Evolutionary conservation across 2,113 vertebrate species (phyloP), one percentile per base, ranked within the genome.

Genomic region (Anseranas semipalmata): DNA sequence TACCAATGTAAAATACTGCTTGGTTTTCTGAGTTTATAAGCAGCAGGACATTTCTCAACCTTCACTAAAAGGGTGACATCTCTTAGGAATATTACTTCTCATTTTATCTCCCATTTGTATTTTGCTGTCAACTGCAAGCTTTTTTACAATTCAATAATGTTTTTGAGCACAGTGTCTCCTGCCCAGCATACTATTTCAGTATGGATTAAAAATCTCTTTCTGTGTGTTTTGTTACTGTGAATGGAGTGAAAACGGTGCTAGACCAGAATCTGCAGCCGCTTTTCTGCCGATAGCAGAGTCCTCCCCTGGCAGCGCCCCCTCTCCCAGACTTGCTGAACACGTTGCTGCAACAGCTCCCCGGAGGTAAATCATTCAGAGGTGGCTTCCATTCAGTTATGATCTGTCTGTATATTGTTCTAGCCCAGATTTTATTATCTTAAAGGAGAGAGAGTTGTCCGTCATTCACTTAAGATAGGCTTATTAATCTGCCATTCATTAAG

Each of bases 281-380:
- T 52, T 33, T 70, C 72, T 84, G 17, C 66, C 7, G 0, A 15
- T 43, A 92, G 76, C 70, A 75, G 90, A 80, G 46, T 67, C 84
- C 28, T 86, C 17, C 39, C 62, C 60, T 43, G 63, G 48, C 81
- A 86, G 58, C n/a, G 28, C 84, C 53, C 35, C 52, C 19, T 70
- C 67, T 91, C 68, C 76, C 32, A 91, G 68, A 10, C 48, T 85
- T 65, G 41, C 89, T 77, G 96, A 90, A 37, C 62, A 28, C 33
- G 9, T 10, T 84, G 63, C 77, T 5, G 39, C 90, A 55, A 48
- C 84, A 71, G 25, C 73, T 90, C 48, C 66, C 79, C 81, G 63
- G 53, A 97, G 97, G 97, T 97, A 98, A 97, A 90, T 87, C 22
- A 30, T 94, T 93, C 17, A 55, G 45, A 28, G 32, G 24, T 41